Conservation (phyloP, 2,888 invertebrate genomes). For the Leucozona laternaria region DNA sequence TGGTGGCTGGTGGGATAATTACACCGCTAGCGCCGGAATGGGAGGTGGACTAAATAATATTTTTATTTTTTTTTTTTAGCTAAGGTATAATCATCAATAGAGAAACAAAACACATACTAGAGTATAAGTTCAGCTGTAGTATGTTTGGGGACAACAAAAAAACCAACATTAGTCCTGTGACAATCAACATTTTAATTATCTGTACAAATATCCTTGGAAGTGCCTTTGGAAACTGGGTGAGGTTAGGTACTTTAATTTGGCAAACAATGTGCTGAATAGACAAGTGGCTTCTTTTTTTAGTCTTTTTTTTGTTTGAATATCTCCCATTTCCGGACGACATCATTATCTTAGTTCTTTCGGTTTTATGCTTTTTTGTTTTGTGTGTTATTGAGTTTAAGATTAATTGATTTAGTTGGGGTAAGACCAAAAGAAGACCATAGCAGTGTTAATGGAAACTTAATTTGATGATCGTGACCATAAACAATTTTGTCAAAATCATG, state of each 20-base stretch:
- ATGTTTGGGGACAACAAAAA: neutral
- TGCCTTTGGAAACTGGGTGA: slow-evolving; percentile 41
- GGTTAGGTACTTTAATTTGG: slow-evolving; percentile 53
- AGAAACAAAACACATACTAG: neutral
- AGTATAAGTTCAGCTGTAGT: neutral
- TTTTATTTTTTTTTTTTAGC: slow-evolving; percentile 7
- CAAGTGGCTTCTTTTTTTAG: slow-evolving; percentile 12
- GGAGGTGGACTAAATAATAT: slow-evolving; percentile 35
- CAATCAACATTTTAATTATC: slow-evolving; percentile 72
- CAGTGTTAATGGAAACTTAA: neutral
- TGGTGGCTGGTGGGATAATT: slow-evolving; percentile 44
- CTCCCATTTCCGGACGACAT: neutral
- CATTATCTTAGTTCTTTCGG: slow-evolving; percentile 8
- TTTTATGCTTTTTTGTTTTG: neutral
- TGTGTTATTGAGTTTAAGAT: neutral
- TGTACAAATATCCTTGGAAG: slow-evolving; percentile 58
- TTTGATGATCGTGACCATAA: neutral
- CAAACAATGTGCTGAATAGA: slow-evolving; percentile 45
- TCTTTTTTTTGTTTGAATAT: neutral
- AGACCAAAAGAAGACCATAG: neutral
- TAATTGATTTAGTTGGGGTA: neutral
- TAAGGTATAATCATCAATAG: slow-evolving; percentile 41
- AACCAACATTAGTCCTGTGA: slow-evolving; percentile 62
- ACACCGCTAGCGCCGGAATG: slow-evolving; percentile 31
- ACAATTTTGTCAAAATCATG: neutral